These are phyloP conservation scores for Chymomyza procnemis DNA, from an alignment of 2,888 invertebrate species.

Conservation along the genomic window DNA sequence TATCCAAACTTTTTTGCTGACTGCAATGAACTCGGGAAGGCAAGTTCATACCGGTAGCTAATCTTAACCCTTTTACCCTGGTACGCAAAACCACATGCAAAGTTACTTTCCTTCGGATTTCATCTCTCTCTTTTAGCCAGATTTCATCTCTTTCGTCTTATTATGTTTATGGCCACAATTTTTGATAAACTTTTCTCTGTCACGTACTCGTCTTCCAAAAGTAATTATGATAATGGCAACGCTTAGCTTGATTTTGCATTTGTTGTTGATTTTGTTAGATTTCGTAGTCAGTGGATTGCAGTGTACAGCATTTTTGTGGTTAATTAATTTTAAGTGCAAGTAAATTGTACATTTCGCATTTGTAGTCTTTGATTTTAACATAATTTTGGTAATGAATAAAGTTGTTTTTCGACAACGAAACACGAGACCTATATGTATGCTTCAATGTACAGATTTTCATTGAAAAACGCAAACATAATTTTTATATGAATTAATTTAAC, in stretches of 20 bases:
- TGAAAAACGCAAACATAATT: too few relatives aligned
- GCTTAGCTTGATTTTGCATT: neutral
- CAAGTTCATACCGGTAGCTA: conserved; percentile 7
- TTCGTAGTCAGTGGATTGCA: neutral
- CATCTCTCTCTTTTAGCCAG: neutral
- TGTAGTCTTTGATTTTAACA: neutral
- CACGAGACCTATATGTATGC: too few relatives aligned
- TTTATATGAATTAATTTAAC: too few relatives aligned
- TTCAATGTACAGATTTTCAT: too few relatives aligned
- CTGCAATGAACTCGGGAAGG: neutral
- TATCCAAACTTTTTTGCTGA: conserved; percentile 16
- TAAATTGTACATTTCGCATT: neutral
- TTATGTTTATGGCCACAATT: conserved; percentile 48
- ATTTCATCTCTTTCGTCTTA: conserved; percentile 28
- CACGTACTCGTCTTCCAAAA: conserved; percentile 52
- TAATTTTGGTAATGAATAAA: too few relatives aligned
- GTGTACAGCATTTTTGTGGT: neutral
- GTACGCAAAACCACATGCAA: conserved; percentile 42
- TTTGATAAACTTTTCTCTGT: conserved; percentile 50
- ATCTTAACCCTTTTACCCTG: neutral
- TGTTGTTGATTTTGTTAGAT: neutral
- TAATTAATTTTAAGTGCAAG: neutral
- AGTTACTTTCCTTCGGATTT: conserved; percentile 47
- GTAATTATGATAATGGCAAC: conserved; percentile 34
- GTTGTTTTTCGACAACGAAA: too few relatives aligned